Base-by-base conservation (phyloP, 2,113 vertebrate genomes). In the Melospiza georgiana region DNA sequence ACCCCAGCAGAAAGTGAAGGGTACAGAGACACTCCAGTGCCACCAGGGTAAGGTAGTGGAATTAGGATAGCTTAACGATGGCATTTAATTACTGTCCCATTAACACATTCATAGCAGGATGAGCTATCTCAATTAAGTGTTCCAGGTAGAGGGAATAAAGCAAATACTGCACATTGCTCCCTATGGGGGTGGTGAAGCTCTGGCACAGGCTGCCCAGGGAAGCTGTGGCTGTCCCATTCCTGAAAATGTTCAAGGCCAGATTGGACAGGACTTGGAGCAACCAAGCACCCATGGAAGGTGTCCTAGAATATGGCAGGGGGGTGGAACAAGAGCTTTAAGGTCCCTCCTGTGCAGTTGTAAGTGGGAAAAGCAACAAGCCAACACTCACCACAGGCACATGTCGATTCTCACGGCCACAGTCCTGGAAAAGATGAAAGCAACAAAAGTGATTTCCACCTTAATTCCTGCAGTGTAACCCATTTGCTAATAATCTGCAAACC, bases 311-410 rank as follows among this genome's bases (percentile, higher is more conserved):
- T 33, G 27, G 37, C 54, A 43, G 25, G 4, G 9, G 9, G 1
- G 1, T 67, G 48, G 7, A 69, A 49, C 0, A 0, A 52, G 54
- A 75, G 6, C 55, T 62, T 68, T 75, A 55, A 68, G 31, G 27
- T 49, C 35, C 22, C 31, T 74, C 49, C 55, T 30, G 41, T 30
- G 76, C 27, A 25, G 2, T 1, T 12, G 0, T 3, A 37, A 55
- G 25, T 3, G 58, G 22, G 41, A 61, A 84, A 51, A 80, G 43
- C 92, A 84, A 20, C 24, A 5, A 2, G 31, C 10, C 57, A 76
- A 15, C 87, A 97, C 99, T 99, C 97, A 99, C 99, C 97, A 98
- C 92, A 19, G 99, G 99, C 69, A 94, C 97, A 4, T 95, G 98
- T 71, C 97, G 90, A 82, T 98, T 96, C 87, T 97, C 98, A 74